Evolutionary conservation across 2,113 vertebrate species (phyloP), one percentile per base, ranked within the genome.

Genomic region (Chionodraco myersi): DNA sequence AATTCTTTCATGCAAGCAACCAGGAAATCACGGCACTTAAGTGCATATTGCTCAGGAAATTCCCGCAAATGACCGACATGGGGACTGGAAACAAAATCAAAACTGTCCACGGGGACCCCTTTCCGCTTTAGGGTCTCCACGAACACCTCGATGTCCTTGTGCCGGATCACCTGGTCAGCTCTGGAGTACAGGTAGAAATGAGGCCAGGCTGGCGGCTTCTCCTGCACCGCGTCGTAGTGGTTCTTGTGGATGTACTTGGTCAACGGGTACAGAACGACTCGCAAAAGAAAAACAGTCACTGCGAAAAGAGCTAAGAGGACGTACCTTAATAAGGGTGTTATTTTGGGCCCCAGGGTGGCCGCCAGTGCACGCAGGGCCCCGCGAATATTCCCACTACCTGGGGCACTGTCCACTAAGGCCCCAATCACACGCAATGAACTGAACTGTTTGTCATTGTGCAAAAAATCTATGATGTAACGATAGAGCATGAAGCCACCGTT

Each of bases 401-500:
- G 98, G 6, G 96, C 95, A 0, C 98, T 99, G 75, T 99, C 98
- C 41, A 99, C 96, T 48, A 98, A 78, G 1, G 96, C 94, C 64
- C 98, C 98, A 0, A 95, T 92, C 21, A 99, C 95, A 5, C 41
- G 87, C 84, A 99, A 86, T 8, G 93, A 94, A 73, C 92, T 77
- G 75, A 98, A 97, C 3, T 94, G 94, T 68, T 69, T 77, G 12
- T 96, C 94, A 15, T 79, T 93, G 58, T 93, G 94, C 57, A 99
- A 79, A 1, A 95, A 92, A 89, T 98, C 97, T 0, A 96, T 57
- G 14, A 99, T 80, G n/a, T 98, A 98, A 5, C 98, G 96, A 92
- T 99, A 99, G 6, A 99, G 92, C 97, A 99, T 98, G 94, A 93
- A 96, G 11, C 98, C 98, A 0, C 96, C 97, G 0, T 99, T 99